Evolutionary conservation across 2,113 vertebrate species (phyloP), one percentile per base, ranked within the genome.

Genomic region (Anolis sagrei): DNA sequence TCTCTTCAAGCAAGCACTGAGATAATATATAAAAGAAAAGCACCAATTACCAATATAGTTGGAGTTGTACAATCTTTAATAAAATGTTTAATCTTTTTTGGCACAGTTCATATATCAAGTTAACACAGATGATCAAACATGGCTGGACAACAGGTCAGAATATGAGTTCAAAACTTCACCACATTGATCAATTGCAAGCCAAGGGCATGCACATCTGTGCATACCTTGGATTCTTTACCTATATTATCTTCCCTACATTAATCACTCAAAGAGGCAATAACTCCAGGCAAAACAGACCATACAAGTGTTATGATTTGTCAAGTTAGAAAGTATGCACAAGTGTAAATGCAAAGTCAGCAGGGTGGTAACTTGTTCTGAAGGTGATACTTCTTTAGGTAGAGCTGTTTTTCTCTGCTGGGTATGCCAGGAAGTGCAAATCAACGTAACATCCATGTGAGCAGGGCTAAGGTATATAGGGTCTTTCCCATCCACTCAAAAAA

Each of bases 101-200:
- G 39, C 34, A 80, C 84, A 75, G 7, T 74, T 79, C 78, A 86
- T 86, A 54, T 75, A 80, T 81, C 69, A 86, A 34, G 32, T 81
- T 75, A 75, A 86, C 36, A 75, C 48, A 48, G 54, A 49, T 39
- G 32, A 79, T 51, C n/a, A 79, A 80, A 48, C 19, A 34, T 62
- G 49, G 76, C 61, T 34, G 61, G 39, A 66, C 49, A 49, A 48
- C 64, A 23, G 27, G 27, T 80, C 77, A 86, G 77, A 39, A 58
- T 14, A 51, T 54, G 49, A 54, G 64, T 69, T 68, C 58, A 81
- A n/a, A 36, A 23, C 61, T 58, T 86, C 70, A 36, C n/a, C 19
- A 68, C 61, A 51, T 8, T 77, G 61, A 49, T 64, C 64, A 79
- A 62, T 61, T 73, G 39, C 25, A 18, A 36, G 16, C 78, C 66